Evolutionary conservation across 2,888 invertebrate genomes (phyloP), one percentile per base, ranked within the genome.

Genomic region (Sisyra nigra): DNA sequence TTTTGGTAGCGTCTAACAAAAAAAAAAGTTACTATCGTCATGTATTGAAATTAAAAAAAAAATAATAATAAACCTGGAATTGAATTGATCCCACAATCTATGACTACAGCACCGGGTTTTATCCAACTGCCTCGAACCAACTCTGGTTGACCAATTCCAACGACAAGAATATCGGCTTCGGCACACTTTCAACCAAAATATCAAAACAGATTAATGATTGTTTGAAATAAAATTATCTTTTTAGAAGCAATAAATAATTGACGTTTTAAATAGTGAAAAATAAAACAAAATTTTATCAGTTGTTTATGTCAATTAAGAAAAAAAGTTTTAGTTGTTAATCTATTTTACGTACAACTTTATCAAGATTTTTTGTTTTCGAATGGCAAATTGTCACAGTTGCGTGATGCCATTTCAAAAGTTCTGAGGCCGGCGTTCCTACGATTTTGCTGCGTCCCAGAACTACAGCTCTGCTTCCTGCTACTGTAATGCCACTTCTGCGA

Each of bases 311-410:
- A 59, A 55, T 30, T 13, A 19, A 59, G n/a, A n/a, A n/a, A n/a
- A n/a, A n/a, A n/a, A n/a, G n/a, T n/a, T n/a, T n/a, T n/a, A n/a
- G 45, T 38, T 19, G 24, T 24, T 5, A 24, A 34, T 46, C n/a
- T 38, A 33, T 40, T 34, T 17, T 14, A 51, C 61, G 51, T 57
- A 87, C 87, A 56, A 82, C 72, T 60, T 76, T 72, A 44, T 74
- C 72, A 46, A 96, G 65, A 61, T 93, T 75, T 55, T 74, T 77
- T 0, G 97, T 97, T 65, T 80, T 84, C 0, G 97, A 96, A 63
- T 99, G 98, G 55, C 97, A 97, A 31, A 92, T 76, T 1, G 97
- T 97, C 3, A 96, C 94, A 1, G 98, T 98, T 1, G 93, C 96
- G 61, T 98, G 74, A 52, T 91, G 78, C 96, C 96, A 97, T 61